Percentiles rank a stretch among this genome's conserved stretches.
phyloP scores from a whole-genome alignment of 1,140 invertebrate genomes.

The Thrips palmi region DNA sequence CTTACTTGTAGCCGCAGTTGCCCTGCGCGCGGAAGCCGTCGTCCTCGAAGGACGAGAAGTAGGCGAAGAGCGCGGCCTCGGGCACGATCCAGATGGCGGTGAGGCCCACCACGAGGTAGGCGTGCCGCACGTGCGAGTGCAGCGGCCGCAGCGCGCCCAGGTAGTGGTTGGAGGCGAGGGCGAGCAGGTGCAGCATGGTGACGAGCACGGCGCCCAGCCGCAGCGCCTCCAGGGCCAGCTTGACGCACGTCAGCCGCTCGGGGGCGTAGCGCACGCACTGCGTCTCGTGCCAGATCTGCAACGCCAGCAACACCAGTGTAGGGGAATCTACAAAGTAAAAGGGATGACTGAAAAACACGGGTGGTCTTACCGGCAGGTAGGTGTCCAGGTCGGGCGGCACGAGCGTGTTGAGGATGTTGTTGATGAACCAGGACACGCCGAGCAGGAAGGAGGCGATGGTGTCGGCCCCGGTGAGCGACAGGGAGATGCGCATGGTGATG shows the following conservation, averaged over 20 bases:
- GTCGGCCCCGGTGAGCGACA: slow-evolving; percentile 38
- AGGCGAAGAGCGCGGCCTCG: slow-evolving; percentile 27
- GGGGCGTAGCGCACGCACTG: slow-evolving; percentile 9
- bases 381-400: slow-evolving; percentile 15
- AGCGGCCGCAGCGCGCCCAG: slow-evolving; percentile 39
- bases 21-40: slow-evolving; percentile 24
- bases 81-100: slow-evolving; percentile 33
- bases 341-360: slow-evolving; percentile 6
- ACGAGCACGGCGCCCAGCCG: slow-evolving; percentile 34
- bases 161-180: slow-evolving; percentile 48
- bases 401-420: slow-evolving; percentile 27
- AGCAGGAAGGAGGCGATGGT: slow-evolving; percentile 30
- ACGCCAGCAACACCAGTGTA: too few species aligned
- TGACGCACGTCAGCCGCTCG: slow-evolving; percentile 19
- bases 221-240: slow-evolving; percentile 28
- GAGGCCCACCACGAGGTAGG: slow-evolving; percentile 25
- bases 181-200: slow-evolving; percentile 40
- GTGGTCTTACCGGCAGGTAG: slow-evolving; percentile 12
- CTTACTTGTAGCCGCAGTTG: slow-evolving; percentile 20
- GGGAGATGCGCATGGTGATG: slow-evolving; percentile 35
- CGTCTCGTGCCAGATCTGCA: too few species aligned
- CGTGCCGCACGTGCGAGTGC: slow-evolving; percentile 33
- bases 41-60: slow-evolving; percentile 27
- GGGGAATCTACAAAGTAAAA: too few species aligned
- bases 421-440: slow-evolving; percentile 30